Base-by-base conservation (phyloP, 1,140 invertebrate genomes). In the Cyphomyrmex costatus region DNA sequence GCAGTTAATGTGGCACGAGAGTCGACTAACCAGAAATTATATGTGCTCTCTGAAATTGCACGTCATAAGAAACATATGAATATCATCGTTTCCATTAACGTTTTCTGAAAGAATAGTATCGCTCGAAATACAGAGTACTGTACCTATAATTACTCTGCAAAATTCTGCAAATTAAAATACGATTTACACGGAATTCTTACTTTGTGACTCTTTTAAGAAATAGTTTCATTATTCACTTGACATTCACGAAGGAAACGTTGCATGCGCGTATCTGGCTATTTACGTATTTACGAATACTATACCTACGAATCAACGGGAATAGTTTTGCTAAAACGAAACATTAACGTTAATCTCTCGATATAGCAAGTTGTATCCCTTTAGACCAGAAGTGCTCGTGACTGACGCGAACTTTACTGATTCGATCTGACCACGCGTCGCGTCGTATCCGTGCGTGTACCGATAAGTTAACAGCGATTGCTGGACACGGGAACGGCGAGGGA, bases 401-500 rank as follows among this genome's bases (percentile, higher is more conserved):
- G 79, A 83, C 68, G 68, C 53, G 56, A 74, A 83, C 79, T 83
- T 83, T 83, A 49, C 79, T 73, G 79, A 83, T 83, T 83, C 79
- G 79, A 83, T 83, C 79, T 83, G 68, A 83, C 53, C 79, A 83
- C 79, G 79, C 51, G 79, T 73, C 79, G 79, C 51, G 79, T 73
- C 79, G 79, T 83, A 83, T 74, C 68, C 79, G 53, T 74, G 66
- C 79, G 79, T 82, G 79, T 74, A 74, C 68, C 79, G 79, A 73
- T 83, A 83, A 83, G 79, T 83, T 83, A 83, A 74, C 79, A 83
- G 56, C 83, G 87, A 89, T 77, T 61, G 33, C 27, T 70, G 63
- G 88, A 88, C 87, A 53, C 85, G 88, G 46, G 74, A 85, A 79
- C 30, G 87, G 87, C 61, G 76, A 60, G 77, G 78, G 73, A 70